Base-by-base conservation (phyloP, 2,797 vertebrate genomes). In the Parambassis ranga region DNA sequence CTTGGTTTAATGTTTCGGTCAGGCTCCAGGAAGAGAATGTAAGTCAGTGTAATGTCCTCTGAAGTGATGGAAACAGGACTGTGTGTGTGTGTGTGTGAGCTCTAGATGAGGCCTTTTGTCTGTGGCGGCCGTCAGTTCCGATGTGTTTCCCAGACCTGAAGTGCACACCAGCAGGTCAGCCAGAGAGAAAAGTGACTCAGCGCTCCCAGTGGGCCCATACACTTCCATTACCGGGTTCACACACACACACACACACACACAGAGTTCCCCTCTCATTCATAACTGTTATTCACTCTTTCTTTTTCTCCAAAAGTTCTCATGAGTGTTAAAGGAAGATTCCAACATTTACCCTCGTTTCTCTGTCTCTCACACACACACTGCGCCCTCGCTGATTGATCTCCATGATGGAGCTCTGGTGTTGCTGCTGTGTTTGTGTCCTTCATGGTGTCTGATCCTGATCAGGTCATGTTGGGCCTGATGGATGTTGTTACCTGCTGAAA, bases 121-220 rank as follows among this genome's bases (percentile, higher is more conserved):
- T 58, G 60, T 36, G 49, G 44, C 32, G 22, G 26, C 53, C 37
- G 61, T 65, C 63, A 36, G 64, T 77, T 75, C 77, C 39, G 58
- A 85, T 77, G 72, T 52, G 39, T 83, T 83, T 82, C 57, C 81
- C 83, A 82, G 81, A 78, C 68, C 65, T 42, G 35, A 58, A 46
- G 46, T 47, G 32, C 58, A 57, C 39, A 67, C 26, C 41, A 1
- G 35, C 55, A 8, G 70, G 70, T 74, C 71, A 67, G 65, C 75
- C 71, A 59, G 38, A 75, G 65, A 58, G 42, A 72, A 16, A 10
- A 63, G 75, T 83, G 81, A 83, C 68, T 81, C 79, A 86, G 81
- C 46, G 30, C 19, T 71, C 73, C 78, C 83, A 38, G 18, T 15
- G 63, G 75, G 58, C 72, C 18, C 8, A 32, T 22, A 36, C 65